These are phyloP conservation scores for Leptinotarsa rubiginosa DNA, from an alignment of 2,888 invertebrate species.

Conservation along the genomic window DNA sequence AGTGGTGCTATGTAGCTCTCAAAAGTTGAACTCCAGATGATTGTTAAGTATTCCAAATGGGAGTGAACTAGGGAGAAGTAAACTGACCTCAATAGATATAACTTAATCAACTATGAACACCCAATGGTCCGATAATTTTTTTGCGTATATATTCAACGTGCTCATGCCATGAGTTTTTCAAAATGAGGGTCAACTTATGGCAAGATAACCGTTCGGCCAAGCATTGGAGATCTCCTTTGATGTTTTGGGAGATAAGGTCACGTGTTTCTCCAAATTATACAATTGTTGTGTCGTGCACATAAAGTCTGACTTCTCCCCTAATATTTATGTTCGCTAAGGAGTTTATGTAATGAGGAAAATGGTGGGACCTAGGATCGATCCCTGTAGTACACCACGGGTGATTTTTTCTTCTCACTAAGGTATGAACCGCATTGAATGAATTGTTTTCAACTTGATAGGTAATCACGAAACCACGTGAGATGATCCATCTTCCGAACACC, in stretches of 20 bases:
- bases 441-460: not conserved
- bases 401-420: not conserved
- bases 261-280: not conserved
- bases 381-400: not conserved
- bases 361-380: not conserved
- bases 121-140: not conserved
- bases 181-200: too few relatives aligned
- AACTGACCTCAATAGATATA: not conserved
- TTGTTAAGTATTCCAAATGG: too few relatives aligned
- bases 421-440: conserved; percentile 3
- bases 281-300: too few relatives aligned
- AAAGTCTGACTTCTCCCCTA: too few relatives aligned
- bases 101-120: not conserved
- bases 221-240: not conserved
- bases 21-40: too few relatives aligned
- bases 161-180: not conserved
- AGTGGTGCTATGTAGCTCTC: too few relatives aligned
- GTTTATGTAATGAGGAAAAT: not conserved
- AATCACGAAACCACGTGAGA: not conserved
- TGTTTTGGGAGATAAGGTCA: not conserved
- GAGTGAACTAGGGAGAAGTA: too few relatives aligned
- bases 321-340: too few relatives aligned
- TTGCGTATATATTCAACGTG: not conserved
- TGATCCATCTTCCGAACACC: conserved; percentile 3
- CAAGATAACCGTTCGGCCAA: not conserved